Conservation (phyloP, 1,140 invertebrate genomes). For the Ephestia elutella region DNA sequence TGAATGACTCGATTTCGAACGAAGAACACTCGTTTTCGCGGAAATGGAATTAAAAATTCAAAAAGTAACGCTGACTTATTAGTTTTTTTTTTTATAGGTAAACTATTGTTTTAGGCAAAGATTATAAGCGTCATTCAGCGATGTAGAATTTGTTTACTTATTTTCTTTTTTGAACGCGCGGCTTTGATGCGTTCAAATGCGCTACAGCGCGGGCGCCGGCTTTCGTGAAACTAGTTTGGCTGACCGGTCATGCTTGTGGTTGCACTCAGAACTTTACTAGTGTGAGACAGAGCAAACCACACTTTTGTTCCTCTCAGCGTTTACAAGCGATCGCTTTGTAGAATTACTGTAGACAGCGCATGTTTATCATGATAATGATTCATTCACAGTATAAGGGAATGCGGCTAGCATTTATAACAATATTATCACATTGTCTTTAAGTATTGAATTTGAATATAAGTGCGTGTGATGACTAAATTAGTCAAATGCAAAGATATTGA, state of each 20-base stretch:
- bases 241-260: conserved; percentile 16
- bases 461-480: too few relatives aligned
- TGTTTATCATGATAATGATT: conserved; percentile 20
- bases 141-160: background rate
- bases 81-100: background rate
- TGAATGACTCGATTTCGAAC: background rate
- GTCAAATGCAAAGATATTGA: too few relatives aligned
- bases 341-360: conserved; percentile 1
- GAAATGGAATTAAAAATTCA: background rate
- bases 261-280: conserved; percentile 21
- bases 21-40: background rate
- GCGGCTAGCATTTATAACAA: background rate
- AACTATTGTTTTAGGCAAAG: background rate
- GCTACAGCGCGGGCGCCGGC: conserved; percentile 17
- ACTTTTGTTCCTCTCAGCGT: conserved; percentile 5
- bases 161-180: background rate
- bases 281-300: conserved; percentile 16
- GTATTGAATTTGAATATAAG: too few relatives aligned
- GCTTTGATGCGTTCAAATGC: background rate
- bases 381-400: conserved; percentile 10
- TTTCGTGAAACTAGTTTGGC: conserved; percentile 24
- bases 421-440: background rate
- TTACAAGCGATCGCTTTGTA: conserved; percentile 1
- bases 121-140: background rate
- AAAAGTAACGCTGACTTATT: background rate